Percentiles rank a stretch among this genome's conserved stretches.
Conservation (phyloP, 1,140 invertebrate genomes). For the Patella vulgata region DNA sequence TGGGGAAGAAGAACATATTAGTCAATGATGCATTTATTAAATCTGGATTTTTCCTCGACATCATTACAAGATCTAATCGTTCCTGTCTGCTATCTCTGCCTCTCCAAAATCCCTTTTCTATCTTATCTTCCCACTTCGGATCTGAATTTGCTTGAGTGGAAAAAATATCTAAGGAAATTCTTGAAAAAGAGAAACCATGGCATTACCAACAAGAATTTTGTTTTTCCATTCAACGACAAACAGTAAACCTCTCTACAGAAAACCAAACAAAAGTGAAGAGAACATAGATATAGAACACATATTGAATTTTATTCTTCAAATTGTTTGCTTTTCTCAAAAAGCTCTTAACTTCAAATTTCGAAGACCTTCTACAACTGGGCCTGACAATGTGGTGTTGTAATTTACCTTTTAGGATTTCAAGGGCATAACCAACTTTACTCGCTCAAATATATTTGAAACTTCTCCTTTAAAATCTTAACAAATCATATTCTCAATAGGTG, state of each 20-base stretch:
- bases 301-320: conserved; percentile 7
- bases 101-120: conserved; percentile 86
- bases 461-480: too few species aligned
- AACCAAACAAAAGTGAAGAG: neutral
- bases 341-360: too few species aligned
- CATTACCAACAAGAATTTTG: too few species aligned
- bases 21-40: conserved; percentile 92
- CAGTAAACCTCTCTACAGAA: too few species aligned
- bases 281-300: neutral
- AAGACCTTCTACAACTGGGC: too few species aligned
- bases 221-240: too few species aligned
- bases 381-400: too few species aligned
- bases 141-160: conserved; percentile 86
- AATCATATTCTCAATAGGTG: too few species aligned
- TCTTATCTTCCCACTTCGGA: conserved; percentile 79
- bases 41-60: conserved; percentile 79
- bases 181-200: conserved; percentile 66
- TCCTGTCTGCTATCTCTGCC: conserved; percentile 86
- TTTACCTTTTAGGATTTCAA: too few species aligned
- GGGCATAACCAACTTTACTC: too few species aligned
- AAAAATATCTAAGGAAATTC: conserved; percentile 88
- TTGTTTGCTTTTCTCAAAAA: too few species aligned
- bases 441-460: too few species aligned
- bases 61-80: conserved; percentile 83
- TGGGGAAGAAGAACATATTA: conserved; percentile 95